Evolutionary conservation across 1,140 invertebrate genomes (phyloP), one percentile per base, ranked within the genome.

Genomic region (Cyclargus thomasi): DNA sequence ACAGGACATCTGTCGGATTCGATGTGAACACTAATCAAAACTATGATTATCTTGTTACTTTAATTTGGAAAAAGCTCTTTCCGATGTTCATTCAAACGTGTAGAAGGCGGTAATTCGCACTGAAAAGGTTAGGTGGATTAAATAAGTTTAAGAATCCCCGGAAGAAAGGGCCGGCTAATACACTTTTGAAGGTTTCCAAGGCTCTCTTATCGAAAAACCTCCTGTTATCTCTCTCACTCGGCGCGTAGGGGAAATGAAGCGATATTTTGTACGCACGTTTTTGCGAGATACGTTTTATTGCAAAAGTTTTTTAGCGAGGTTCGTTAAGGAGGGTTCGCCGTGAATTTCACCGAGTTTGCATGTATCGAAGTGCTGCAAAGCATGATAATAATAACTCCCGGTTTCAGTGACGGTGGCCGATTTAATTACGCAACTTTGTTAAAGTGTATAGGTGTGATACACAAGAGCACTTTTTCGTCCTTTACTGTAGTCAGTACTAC

Each of bases 191-290:
- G 71, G 73, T 70, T 75, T 74, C 69, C 72, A 67, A 71, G 68
- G 70, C 75, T 79, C 75, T 68, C 73, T 79, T 81, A 81, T 79
- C 77, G 70, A 69, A 76, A 81, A 75, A 75, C 72, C 76, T 74
- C 74, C 73, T 74, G 79, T 79, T 81, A 81, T 81, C 74, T 80
- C 74, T 74, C 66, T 74, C 71, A 53, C 73, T 69, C 73, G 69
- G 70, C 68, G 57, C 63, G 63, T 69, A 62, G 63, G 63, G 63
- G 73, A 74, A 74, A 72, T 74, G 67, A 74, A 71, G 68, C 67
- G 72, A 71, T 74, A 70, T 74, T 71, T 70, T 57, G 55, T 66
- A 62, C 64, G 67, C 65, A 70, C 68, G 67, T 67, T 67, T 70
- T 47, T n/a, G 57, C 55, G 67, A 67, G n/a, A 69, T 64, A 67